Evolutionary conservation across 2,797 vertebrate species (phyloP).

Genomic region (Crocidura indochinensis): DNA sequence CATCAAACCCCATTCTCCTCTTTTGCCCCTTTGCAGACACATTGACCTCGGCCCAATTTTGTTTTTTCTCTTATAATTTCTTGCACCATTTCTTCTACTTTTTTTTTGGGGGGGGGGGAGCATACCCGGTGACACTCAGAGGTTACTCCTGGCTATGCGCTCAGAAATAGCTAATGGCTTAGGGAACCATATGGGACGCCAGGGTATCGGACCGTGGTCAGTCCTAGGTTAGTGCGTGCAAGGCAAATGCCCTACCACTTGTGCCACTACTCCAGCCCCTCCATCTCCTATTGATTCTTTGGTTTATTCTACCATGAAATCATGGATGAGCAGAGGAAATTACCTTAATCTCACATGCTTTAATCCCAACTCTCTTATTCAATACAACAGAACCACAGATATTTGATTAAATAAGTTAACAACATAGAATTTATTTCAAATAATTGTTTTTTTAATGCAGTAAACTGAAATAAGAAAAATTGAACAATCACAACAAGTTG

Average conservation of each 20-base stretch:
- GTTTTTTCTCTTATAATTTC: constrained; percentile 39
- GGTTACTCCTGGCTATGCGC: too few species aligned
- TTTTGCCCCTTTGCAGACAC: not conserved
- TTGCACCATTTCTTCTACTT: not conserved
- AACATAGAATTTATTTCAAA: not conserved
- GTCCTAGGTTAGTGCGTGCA: too few species aligned
- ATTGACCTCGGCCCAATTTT: not conserved
- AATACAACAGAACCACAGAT: not conserved
- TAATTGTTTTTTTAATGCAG: not conserved
- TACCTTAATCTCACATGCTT: not conserved
- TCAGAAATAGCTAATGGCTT: too few species aligned
- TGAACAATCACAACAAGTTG: not conserved
- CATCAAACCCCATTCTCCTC: not conserved
- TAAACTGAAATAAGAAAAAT: not conserved
- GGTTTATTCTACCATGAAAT: not conserved
- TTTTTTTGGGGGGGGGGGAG: too few species aligned
- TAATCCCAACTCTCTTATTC: not conserved
- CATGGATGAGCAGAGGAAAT: not conserved
- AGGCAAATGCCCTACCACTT: too few species aligned
- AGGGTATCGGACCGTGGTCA: too few species aligned
- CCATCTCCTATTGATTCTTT: not conserved
- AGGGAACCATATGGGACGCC: too few species aligned
- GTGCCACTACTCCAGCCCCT: too few species aligned
- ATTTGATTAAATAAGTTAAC: not conserved
- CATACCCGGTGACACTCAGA: too few species aligned